Percentiles rank a stretch among this genome's conserved stretches.
These are phyloP conservation scores for Saguinus imperator DNA, from an alignment of 2,113 vertebrate species.

Conservation along the genomic window DNA sequence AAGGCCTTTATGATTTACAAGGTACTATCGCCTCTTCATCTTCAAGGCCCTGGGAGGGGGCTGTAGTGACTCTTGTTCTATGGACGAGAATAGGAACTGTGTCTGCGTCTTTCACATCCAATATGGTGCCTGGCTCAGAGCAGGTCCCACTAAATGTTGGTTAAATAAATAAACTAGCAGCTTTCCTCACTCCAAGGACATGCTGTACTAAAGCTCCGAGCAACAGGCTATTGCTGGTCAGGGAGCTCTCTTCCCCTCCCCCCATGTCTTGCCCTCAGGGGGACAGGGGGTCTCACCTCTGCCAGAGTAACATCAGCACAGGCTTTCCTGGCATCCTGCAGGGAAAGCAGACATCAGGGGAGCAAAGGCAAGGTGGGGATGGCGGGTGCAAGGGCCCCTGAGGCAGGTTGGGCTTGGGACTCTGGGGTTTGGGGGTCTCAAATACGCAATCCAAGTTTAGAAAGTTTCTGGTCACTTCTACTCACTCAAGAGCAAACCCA, in stretches of 20 bases:
- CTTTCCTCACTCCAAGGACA: slow-evolving; percentile 1
- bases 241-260: background rate
- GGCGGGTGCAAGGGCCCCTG: background rate
- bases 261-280: background rate
- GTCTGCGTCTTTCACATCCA: background rate
- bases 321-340: slow-evolving; percentile 93
- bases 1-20: background rate
- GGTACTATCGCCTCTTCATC: background rate
- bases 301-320: slow-evolving; percentile 92
- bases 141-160: background rate
- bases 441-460: background rate
- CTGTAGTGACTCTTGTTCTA: background rate
- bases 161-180: slow-evolving; percentile 6
- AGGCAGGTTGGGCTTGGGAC: background rate
- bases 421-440: background rate
- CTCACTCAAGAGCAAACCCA: background rate
- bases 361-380: too few species aligned
- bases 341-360: slow-evolving; percentile 46
- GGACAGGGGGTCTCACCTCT: slow-evolving; percentile 83
- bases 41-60: background rate
- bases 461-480: background rate
- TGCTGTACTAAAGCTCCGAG: background rate
- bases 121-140: background rate
- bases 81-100: background rate
- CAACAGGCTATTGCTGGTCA: background rate